Percentiles rank a stretch among this genome's conserved stretches.
Evolutionary conservation across 2,888 invertebrate genomes (phyloP).

Genomic region (Tiliacea aurago): DNA sequence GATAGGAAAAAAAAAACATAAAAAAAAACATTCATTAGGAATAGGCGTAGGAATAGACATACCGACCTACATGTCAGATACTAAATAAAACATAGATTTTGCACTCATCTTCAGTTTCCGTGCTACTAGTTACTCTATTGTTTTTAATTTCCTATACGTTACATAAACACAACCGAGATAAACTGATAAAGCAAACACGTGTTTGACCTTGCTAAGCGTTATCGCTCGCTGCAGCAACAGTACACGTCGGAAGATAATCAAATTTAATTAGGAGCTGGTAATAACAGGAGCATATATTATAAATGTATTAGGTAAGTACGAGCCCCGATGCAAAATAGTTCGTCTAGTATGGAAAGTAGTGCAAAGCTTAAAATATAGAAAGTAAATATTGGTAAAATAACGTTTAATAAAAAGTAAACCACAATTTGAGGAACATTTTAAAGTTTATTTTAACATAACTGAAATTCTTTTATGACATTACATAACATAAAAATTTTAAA

Average conservation of each 20-base stretch:
- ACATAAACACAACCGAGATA: constrained; percentile 47
- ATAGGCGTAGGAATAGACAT: not conserved
- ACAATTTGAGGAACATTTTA: too few species aligned
- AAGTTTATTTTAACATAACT: too few species aligned
- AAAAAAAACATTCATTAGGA: not conserved
- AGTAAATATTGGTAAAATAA: too few species aligned
- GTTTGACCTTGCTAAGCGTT: constrained; percentile 65
- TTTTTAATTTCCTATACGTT: constrained; percentile 27
- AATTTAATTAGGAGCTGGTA: constrained; percentile 62
- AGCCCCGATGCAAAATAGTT: too few species aligned
- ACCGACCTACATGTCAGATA: not conserved
- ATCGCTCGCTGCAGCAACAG: constrained; percentile 52
- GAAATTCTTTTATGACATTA: too few species aligned
- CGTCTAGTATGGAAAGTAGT: too few species aligned
- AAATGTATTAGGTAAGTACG: not conserved
- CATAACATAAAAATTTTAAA: too few species aligned
- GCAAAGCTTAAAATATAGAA: too few species aligned
- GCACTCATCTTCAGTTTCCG: not conserved
- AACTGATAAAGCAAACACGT: constrained; percentile 60
- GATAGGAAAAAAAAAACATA: not conserved
- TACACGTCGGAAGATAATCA: constrained; percentile 69
- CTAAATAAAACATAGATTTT: not conserved
- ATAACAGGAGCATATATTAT: constrained; percentile 7
- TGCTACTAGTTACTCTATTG: not conserved
- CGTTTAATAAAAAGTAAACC: too few species aligned